Conservation (phyloP, 1,140 invertebrate species). For the Cephus cinctus region DNA sequence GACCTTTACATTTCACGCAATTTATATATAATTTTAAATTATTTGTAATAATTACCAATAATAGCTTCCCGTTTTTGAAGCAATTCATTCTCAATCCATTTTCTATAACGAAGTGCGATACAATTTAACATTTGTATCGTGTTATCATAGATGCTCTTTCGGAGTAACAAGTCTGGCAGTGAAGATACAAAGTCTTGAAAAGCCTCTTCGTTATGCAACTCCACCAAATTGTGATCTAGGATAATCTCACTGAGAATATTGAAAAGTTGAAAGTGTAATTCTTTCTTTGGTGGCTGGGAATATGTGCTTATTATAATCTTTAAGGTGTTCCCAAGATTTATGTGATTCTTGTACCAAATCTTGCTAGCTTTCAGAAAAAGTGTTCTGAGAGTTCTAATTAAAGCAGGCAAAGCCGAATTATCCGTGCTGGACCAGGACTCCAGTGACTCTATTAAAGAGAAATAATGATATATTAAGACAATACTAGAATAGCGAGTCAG, state of each 20-base stretch:
- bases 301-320: constrained; percentile 27
- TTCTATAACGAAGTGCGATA: constrained; percentile 37
- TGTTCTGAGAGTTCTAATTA: constrained; percentile 44
- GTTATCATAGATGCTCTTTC: constrained; percentile 34
- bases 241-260: constrained; percentile 50
- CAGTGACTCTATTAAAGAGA: constrained; percentile 15
- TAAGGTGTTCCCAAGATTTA: constrained; percentile 31
- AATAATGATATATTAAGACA: constrained; percentile 6
- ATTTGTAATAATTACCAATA: constrained; percentile 35
- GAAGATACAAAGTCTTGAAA: constrained; percentile 42
- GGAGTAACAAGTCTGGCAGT: constrained; percentile 40
- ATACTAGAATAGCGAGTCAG: constrained; percentile 9
- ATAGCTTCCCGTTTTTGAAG: constrained; percentile 35
- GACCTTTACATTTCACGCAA: neutral
- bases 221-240: constrained; percentile 40
- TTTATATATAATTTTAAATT: neutral
- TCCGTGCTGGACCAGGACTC: constrained; percentile 30
- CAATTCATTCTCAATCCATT: constrained; percentile 39
- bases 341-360: constrained; percentile 37
- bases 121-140: constrained; percentile 42
- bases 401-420: constrained; percentile 20
- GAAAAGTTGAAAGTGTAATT: constrained; percentile 39
- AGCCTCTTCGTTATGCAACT: constrained; percentile 41
- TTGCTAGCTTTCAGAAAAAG: constrained; percentile 47
- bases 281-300: constrained; percentile 27